A percentile compares a stretch with the other conserved stretches of the same genome.
Conservation (phyloP, 2,113 vertebrate species). For the Chaetura pelagica region DNA sequence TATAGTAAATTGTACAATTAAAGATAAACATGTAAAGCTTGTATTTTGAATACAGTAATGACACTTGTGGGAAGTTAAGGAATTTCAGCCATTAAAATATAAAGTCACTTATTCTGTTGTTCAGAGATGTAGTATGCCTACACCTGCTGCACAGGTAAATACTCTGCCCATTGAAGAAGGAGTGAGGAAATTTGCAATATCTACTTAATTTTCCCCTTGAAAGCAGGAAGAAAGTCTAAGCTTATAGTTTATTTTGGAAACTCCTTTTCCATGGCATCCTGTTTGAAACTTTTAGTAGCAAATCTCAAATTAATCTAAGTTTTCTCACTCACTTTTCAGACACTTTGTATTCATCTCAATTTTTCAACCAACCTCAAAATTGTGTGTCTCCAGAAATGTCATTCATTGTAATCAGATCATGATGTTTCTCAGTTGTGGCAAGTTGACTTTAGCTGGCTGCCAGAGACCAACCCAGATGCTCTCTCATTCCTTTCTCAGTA, state of each 20-base stretch:
- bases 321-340: background rate
- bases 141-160: background rate
- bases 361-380: background rate
- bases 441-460: background rate
- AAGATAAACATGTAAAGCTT: background rate
- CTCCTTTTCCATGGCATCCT: background rate
- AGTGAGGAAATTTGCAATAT: background rate
- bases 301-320: background rate
- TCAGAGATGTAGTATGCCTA: background rate
- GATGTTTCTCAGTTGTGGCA: accelerated
- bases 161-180: background rate
- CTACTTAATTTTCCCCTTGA: background rate
- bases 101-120: background rate
- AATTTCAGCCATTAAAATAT: background rate
- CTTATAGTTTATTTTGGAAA: background rate
- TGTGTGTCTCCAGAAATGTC: background rate
- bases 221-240: background rate
- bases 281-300: background rate
- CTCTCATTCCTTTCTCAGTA: background rate
- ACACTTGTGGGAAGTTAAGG: accelerated
- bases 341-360: background rate
- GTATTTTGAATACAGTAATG: background rate
- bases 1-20: accelerated
- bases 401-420: background rate
- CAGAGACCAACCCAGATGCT: background rate